Evolutionary conservation across 2,797 vertebrate species (phyloP).

Genomic region (Sardinella longiceps): DNA sequence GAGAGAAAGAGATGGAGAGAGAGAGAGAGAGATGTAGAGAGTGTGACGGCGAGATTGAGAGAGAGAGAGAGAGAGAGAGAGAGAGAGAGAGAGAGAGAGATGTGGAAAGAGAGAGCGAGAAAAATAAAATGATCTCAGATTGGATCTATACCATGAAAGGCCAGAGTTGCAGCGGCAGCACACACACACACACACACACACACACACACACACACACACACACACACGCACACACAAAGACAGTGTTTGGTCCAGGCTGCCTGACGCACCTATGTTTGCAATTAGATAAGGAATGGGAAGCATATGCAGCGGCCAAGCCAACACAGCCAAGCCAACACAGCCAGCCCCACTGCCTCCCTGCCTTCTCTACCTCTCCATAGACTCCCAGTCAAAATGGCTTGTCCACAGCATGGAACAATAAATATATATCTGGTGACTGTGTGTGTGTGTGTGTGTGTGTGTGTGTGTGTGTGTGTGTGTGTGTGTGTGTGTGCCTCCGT

Average conservation of each 20-base stretch:
- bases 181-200: no score
- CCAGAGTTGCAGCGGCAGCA: constrained; percentile 17
- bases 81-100: not conserved
- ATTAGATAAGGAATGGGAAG: constrained; percentile 35
- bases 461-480: not conserved
- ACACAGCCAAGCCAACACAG: not conserved
- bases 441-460: constrained; percentile 9
- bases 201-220: no score
- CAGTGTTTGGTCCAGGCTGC: constrained; percentile 19
- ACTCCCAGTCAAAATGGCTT: constrained; percentile 19
- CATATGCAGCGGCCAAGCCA: constrained; percentile 13
- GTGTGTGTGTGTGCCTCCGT: not conserved
- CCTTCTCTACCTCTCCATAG: not conserved
- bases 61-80: not conserved
- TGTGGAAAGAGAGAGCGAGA: not conserved
- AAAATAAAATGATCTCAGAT: constrained; percentile 32
- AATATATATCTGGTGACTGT: constrained; percentile 40
- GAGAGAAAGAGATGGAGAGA: not conserved
- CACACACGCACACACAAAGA: no score
- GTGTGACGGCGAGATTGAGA: not conserved
- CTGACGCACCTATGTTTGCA: constrained; percentile 37
- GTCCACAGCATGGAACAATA: constrained; percentile 29
- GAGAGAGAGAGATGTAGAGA: not conserved
- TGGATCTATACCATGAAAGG: constrained; percentile 28
- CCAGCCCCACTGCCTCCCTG: not conserved